Evolutionary conservation across 2,888 invertebrate species (phyloP).

Genomic region (Laspeyria flexula): DNA sequence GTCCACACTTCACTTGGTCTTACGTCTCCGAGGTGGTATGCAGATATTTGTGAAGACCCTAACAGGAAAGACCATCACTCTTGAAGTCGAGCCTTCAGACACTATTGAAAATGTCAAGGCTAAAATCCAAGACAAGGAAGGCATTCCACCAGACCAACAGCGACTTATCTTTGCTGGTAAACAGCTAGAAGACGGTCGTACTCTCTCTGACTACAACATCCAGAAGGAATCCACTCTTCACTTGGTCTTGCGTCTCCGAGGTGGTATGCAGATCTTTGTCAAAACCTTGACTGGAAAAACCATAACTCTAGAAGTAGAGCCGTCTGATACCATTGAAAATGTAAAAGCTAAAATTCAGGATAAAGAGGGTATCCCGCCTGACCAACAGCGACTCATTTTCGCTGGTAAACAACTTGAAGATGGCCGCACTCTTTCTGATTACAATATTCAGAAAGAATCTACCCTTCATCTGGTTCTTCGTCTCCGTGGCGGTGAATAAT

Average conservation of each 20-base stretch:
- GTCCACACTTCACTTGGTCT: slow-evolving; percentile 62
- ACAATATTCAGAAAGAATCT: slow-evolving; percentile 58
- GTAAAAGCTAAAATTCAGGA: slow-evolving; percentile 59
- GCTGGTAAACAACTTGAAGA: slow-evolving; percentile 58
- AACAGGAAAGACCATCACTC: slow-evolving; percentile 59
- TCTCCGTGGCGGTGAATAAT: slow-evolving; percentile 46
- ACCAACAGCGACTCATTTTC: slow-evolving; percentile 56
- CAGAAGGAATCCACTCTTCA: slow-evolving; percentile 62
- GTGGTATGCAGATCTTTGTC: slow-evolving; percentile 62
- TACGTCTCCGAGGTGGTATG: slow-evolving; percentile 69
- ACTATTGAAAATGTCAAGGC: slow-evolving; percentile 65
- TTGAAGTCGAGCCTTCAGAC: slow-evolving; percentile 58
- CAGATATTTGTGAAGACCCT: slow-evolving; percentile 62
- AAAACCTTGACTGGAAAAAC: slow-evolving; percentile 59
- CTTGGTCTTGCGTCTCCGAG: slow-evolving; percentile 55
- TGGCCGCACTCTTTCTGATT: slow-evolving; percentile 54
- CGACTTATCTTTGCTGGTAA: slow-evolving; percentile 60
- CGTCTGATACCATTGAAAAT: slow-evolving; percentile 54
- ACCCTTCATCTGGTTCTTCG: slow-evolving; percentile 51
- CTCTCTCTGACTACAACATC: slow-evolving; percentile 59
- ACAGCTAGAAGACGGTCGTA: slow-evolving; percentile 60
- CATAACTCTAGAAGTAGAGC: slow-evolving; percentile 53
- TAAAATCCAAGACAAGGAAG: slow-evolving; percentile 62
- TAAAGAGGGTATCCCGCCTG: slow-evolving; percentile 59
- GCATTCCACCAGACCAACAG: slow-evolving; percentile 63